These are phyloP conservation scores for Boleophthalmus pectinirostris DNA, from an alignment of 2,113 vertebrate species.

Conservation along the genomic window DNA sequence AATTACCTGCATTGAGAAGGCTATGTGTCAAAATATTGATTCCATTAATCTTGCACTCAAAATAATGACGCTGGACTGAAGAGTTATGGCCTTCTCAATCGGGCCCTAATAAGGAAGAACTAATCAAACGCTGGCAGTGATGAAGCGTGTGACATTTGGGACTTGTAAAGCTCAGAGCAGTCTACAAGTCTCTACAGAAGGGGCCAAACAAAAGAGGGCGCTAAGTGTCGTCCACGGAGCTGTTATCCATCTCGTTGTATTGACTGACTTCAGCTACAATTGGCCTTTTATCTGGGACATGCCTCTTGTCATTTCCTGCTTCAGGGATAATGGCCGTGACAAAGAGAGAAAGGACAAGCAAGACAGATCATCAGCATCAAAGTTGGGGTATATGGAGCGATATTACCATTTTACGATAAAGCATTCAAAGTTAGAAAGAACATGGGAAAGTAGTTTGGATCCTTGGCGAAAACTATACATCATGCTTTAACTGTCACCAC, in stretches of 20 bases:
- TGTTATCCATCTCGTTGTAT: conserved; percentile 60
- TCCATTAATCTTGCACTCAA: conserved; percentile 66
- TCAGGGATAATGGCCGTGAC: conserved; percentile 44
- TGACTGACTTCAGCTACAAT: conserved; percentile 58
- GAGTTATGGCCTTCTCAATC: conserved; percentile 53
- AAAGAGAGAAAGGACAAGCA: conserved; percentile 25
- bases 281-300: conserved; percentile 63
- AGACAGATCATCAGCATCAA: conserved; percentile 20
- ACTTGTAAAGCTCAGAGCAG: conserved; percentile 45
- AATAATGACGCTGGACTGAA: conserved; percentile 60
- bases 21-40: conserved; percentile 72
- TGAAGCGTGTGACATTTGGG: conserved; percentile 68
- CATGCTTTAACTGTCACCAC: neutral
- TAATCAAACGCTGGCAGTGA: conserved; percentile 62
- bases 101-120: conserved; percentile 59
- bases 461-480: neutral
- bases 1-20: conserved; percentile 54
- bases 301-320: conserved; percentile 56
- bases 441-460: neutral
- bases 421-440: neutral
- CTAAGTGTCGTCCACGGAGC: conserved; percentile 28
- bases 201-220: conserved; percentile 49
- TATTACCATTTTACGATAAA: neutral
- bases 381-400: neutral
- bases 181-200: conserved; percentile 33